Base-by-base conservation (phyloP, 2,797 vertebrate species). In the Hydrophis major region DNA sequence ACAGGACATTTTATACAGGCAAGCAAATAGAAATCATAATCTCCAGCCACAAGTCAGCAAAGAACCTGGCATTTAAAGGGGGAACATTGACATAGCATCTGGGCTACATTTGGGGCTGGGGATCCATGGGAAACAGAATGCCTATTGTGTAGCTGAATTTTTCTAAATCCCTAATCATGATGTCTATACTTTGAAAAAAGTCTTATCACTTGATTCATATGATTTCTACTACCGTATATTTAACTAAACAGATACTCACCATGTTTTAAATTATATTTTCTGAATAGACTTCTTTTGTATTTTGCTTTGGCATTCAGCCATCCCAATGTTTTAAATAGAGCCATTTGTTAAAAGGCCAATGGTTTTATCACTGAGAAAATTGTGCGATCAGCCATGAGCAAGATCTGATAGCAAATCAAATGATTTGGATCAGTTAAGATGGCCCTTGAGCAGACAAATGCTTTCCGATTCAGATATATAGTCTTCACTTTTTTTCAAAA, bases 331-430 rank as follows among this genome's bases (percentile, higher is more conserved):
- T 92, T 92, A 78, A 28, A 87, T 28, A 92, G 86, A 25, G 32
- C 55, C 69, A 89, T 78, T 89, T 90, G 27, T 59, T 27, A 88
- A 87, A 28, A 90, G 66, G 32, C 32, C 37, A 90, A 32, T 90
- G 78, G 22, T 3, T 94, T 93, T 91, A 91, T 63, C 86, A 50
- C n/a, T 7, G 16, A 87, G 89, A 93, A 87, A 95, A 95, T n/a
- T 28, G 89, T 28, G 25, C 93, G 92, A 53, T 50, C 92, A 59
- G 6, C 91, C 66, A n/a, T 0, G 94, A 88, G 28, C 32, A 95
- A 47, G 25, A 92, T 94, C 50, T 50, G 20, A 83, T 57, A 94
- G 42, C 47, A 86, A 25, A 4, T n/a, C 92, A 92, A 59, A 25
- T 94, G 20, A 87, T 18, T 90, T 27, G 10, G 92, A 92, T 88